Percentiles rank a stretch among this genome's conserved stretches.
These are phyloP conservation scores for Oophaga sylvatica DNA, from an alignment of 2,797 vertebrate species.

Conservation along the genomic window DNA sequence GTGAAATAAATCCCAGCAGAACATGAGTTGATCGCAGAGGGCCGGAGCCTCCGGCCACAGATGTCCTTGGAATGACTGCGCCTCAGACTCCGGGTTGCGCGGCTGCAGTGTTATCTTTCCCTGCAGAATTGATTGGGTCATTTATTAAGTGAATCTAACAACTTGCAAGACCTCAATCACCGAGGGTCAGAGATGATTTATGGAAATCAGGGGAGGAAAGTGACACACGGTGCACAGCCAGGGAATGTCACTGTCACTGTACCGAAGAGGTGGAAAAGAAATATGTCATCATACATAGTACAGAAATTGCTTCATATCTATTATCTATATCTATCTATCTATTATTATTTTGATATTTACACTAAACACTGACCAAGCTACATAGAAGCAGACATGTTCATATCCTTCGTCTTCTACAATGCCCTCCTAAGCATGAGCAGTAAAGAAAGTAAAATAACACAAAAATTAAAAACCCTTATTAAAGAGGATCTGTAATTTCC, in stretches of 20 bases:
- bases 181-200: conserved; percentile 37
- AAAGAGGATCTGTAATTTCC: too few relatives aligned
- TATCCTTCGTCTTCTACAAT: too few relatives aligned
- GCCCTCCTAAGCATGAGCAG: too few relatives aligned
- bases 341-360: too few relatives aligned
- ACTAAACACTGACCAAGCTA: too few relatives aligned
- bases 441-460: too few relatives aligned
- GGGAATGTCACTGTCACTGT: neutral
- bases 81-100: conserved; percentile 5
- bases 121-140: conserved; percentile 30
- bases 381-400: too few relatives aligned
- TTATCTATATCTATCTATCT: too few relatives aligned
- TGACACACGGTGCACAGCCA: neutral
- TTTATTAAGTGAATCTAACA: conserved; percentile 34
- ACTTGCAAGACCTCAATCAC: conserved; percentile 22
- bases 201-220: conserved; percentile 26
- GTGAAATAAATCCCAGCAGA: conserved; percentile 31
- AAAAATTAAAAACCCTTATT: too few relatives aligned
- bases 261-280: neutral
- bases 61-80: conserved; percentile 44
- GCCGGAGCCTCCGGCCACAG: conserved; percentile 40
- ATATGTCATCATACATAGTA: neutral
- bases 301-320: neutral
- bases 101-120: conserved; percentile 6
- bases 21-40: conserved; percentile 26